A percentile compares a stretch with the other conserved stretches of the same genome.
Evolutionary conservation across 2,888 invertebrate genomes (phyloP).

Genomic region (Sinhomidia bicolor): DNA sequence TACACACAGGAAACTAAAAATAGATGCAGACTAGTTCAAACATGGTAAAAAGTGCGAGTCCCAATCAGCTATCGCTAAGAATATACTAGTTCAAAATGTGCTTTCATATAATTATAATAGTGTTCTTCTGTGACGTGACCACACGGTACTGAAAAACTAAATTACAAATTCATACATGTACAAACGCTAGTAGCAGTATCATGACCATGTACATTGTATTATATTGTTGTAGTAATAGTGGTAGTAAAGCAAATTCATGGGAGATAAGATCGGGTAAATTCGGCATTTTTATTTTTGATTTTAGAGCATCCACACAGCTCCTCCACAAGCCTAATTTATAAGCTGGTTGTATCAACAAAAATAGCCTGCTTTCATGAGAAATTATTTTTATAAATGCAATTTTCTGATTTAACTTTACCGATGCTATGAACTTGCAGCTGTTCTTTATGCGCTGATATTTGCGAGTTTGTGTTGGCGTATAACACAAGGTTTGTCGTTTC

Average conservation of each 20-base stretch:
- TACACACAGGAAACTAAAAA: conserved; percentile 53
- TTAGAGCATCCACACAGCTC: conserved; percentile 13
- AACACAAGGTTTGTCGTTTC: background rate
- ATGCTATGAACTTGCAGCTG: background rate
- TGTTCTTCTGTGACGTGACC: background rate
- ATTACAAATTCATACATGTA: background rate
- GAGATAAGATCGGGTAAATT: conserved; percentile 33
- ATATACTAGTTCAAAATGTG: background rate
- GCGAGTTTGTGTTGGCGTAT: background rate
- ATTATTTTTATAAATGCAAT: conserved; percentile 54
- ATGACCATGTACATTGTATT: no score
- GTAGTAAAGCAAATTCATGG: background rate
- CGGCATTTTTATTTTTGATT: conserved; percentile 61
- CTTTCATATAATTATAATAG: conserved; percentile 27
- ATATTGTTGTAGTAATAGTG: no score
- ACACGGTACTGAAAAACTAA: conserved; percentile 16
- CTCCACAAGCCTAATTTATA: background rate
- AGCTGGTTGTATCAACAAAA: conserved; percentile 25
- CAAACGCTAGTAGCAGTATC: background rate
- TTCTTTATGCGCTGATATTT: background rate
- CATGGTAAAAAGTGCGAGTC: conserved; percentile 48
- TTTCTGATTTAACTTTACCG: conserved; percentile 1
- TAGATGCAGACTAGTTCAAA: conserved; percentile 60
- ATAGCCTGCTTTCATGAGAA: conserved; percentile 14
- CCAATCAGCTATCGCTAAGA: background rate